Evolutionary conservation across 2,888 invertebrate species (phyloP).

Genomic region (Apodemia zela): DNA sequence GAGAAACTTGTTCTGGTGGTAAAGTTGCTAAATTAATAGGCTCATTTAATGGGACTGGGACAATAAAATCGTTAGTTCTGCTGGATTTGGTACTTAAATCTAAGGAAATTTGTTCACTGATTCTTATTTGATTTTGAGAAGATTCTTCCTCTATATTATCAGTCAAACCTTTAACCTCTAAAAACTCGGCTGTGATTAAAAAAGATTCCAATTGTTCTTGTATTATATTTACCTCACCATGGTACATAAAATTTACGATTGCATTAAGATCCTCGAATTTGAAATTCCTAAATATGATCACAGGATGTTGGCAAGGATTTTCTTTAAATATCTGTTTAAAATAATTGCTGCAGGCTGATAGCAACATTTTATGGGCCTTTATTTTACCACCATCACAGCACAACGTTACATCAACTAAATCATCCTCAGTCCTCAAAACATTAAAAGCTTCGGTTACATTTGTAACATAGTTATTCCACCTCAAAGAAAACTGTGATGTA

Average conservation of each 20-base stretch:
- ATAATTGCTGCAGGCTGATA: constrained; percentile 92
- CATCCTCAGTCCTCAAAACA: constrained; percentile 83
- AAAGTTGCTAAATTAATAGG: constrained; percentile 71
- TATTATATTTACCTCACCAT: constrained; percentile 90
- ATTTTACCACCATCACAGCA: constrained; percentile 92
- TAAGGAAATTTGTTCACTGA: constrained; percentile 59
- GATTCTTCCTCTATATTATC: constrained; percentile 76
- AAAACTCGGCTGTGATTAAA: constrained; percentile 87
- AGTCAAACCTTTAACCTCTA: constrained; percentile 88
- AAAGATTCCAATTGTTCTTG: constrained; percentile 89
- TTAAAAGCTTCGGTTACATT: constrained; percentile 91
- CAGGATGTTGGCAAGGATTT: constrained; percentile 89
- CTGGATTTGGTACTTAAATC: constrained; percentile 67
- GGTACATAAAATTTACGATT: constrained; percentile 90
- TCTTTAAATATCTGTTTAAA: constrained; percentile 87
- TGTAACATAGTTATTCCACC: constrained; percentile 92
- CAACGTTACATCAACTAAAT: constrained; percentile 91
- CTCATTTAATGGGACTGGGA: constrained; percentile 57
- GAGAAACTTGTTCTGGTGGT: constrained; percentile 61
- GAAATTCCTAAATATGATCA: constrained; percentile 89
- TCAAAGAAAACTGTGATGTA: constrained; percentile 90
- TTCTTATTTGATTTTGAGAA: constrained; percentile 51
- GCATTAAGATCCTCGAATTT: constrained; percentile 89
- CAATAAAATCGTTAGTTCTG: constrained; percentile 49
- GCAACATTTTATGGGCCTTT: constrained; percentile 90